Evolutionary conservation across 2,797 vertebrate species (phyloP).

Genomic region (Aphelocoma californica): DNA sequence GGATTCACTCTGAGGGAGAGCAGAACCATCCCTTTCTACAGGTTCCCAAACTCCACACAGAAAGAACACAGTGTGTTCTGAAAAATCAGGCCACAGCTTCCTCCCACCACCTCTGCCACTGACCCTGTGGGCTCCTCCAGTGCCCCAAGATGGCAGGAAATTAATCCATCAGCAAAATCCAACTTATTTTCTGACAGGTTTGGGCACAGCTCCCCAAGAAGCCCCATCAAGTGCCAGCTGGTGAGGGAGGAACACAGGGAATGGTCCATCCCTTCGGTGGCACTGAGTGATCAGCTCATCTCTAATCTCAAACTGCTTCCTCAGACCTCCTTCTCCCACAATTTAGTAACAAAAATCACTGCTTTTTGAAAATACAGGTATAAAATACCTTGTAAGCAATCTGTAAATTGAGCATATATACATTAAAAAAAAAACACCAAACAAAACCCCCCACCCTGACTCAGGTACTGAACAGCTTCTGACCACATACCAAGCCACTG

Average conservation of each 20-base stretch:
- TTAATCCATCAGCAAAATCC: neutral
- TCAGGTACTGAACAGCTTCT: neutral
- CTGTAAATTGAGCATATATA: neutral
- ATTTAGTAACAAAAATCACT: accelerated
- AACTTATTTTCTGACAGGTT: neutral
- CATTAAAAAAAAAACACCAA: neutral
- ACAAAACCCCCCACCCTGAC: accelerated
- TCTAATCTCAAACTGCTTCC: neutral
- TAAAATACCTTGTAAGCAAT: neutral
- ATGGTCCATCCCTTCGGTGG: neutral
- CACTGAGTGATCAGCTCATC: neutral
- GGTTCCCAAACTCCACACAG: neutral
- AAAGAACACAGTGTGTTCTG: neutral
- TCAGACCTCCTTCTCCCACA: neutral
- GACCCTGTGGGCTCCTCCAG: neutral
- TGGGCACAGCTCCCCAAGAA: neutral
- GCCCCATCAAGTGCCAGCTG: neutral
- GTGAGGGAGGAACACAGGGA: neutral
- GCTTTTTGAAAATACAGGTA: accelerated
- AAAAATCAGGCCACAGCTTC: neutral
- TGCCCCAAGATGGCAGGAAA: neutral
- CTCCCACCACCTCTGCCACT: neutral
- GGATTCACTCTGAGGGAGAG: neutral
- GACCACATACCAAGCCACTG: neutral
- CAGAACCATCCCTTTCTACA: neutral